A percentile compares a stretch with the other conserved stretches of the same genome.
phyloP scores from a whole-genome alignment of 2,888 invertebrate species.

The Sisyra terminalis region DNA sequence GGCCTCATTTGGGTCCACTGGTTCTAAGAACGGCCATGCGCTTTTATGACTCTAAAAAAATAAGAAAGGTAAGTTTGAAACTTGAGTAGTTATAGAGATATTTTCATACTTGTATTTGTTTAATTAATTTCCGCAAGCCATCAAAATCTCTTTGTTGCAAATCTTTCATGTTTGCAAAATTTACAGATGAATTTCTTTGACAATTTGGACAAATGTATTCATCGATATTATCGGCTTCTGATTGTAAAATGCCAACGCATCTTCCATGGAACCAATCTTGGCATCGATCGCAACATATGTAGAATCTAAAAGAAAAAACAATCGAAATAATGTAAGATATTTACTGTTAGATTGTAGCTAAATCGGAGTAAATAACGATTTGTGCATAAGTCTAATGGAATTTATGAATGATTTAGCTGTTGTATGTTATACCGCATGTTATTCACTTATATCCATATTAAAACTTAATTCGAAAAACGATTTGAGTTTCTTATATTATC shows the following conservation, averaged over 20 bases:
- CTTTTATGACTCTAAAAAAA: constrained; percentile 71
- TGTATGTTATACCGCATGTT: no score
- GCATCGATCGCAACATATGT: constrained; percentile 97
- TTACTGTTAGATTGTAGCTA: no score
- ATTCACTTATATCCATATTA: no score
- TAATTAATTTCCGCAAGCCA: constrained; percentile 68
- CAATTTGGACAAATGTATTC: constrained; percentile 95
- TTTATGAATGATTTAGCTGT: no score
- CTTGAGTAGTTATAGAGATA: constrained; percentile 3
- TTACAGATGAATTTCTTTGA: constrained; percentile 75
- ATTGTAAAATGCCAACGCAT: constrained; percentile 88
- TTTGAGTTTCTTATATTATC: no score
- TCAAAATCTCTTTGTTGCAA: constrained; percentile 65
- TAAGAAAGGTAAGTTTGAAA: no score
- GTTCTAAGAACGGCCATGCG: constrained; percentile 96
- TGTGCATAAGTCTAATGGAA: no score
- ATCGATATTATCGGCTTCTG: constrained; percentile 87
- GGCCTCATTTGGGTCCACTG: constrained; percentile 89
- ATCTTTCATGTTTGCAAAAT: constrained; percentile 80
- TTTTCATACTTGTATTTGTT: constrained; percentile 60
- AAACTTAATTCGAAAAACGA: no score
- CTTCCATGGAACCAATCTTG: constrained; percentile 99
- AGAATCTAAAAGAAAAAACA: constrained; percentile 51
- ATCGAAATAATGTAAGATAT: no score
- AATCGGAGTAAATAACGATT: no score